phyloP scores from a whole-genome alignment of 2,888 invertebrate genomes.

The Idaea aversata region DNA sequence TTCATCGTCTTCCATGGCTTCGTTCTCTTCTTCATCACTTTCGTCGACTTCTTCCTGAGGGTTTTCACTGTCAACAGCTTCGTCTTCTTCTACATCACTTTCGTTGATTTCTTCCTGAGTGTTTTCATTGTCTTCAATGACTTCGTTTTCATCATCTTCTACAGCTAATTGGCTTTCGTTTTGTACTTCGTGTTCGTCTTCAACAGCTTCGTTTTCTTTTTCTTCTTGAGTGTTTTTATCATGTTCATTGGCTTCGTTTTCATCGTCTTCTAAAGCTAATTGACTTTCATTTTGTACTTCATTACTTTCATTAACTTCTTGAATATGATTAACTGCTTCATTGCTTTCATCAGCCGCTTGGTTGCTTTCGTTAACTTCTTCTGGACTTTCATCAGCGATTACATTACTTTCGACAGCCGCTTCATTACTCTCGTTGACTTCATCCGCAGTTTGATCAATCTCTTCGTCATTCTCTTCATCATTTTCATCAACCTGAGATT shows the following conservation, averaged over 20 bases:
- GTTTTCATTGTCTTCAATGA: slow-evolving; percentile 8
- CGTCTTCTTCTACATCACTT: slow-evolving; percentile 15
- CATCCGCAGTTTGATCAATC: slow-evolving; percentile 6
- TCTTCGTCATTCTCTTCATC: slow-evolving; percentile 4
- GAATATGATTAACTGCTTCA: slow-evolving; percentile 13
- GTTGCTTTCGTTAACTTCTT: slow-evolving; percentile 14
- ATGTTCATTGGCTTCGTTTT: slow-evolving; percentile 12
- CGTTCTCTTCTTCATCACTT: slow-evolving; percentile 13
- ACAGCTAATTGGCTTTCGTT: slow-evolving; percentile 10
- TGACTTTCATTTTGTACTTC: slow-evolving; percentile 16
- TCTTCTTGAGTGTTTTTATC: slow-evolving; percentile 20
- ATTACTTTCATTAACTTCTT: slow-evolving; percentile 8
- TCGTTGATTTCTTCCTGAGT: slow-evolving; percentile 9
- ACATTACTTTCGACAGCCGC: slow-evolving; percentile 10
- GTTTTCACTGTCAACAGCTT: slow-evolving; percentile 13
- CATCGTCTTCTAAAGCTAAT: slow-evolving; percentile 12
- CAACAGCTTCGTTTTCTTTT: slow-evolving; percentile 7
- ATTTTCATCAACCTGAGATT: slow-evolving; percentile 5
- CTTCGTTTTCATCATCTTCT: slow-evolving; percentile 16
- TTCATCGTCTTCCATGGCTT: slow-evolving; percentile 8
- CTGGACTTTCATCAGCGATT: slow-evolving; percentile 14
- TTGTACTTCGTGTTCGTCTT: slow-evolving; percentile 18
- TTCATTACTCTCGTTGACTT: slow-evolving; percentile 12
- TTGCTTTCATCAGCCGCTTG: slow-evolving; percentile 6
- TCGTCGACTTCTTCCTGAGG: slow-evolving; percentile 13